phyloP scores from a whole-genome alignment of 2,797 vertebrate species.

The Cacajao melanocephalus region DNA sequence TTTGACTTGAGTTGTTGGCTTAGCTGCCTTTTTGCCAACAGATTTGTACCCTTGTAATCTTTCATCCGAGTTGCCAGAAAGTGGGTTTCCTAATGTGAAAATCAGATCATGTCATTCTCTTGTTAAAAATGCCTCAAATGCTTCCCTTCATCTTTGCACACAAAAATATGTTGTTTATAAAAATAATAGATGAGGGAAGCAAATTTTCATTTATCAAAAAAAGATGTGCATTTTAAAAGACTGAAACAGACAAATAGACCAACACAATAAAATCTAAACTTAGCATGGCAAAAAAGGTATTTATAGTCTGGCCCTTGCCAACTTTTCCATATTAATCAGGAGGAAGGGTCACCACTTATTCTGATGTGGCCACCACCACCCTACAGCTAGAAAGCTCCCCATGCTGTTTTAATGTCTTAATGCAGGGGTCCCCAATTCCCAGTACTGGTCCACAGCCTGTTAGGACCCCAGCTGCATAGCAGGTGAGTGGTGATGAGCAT shows the following conservation, averaged over 20 bases:
- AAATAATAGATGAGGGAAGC: not conserved
- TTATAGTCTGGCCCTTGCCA: not conserved
- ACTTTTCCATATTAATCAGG: not conserved
- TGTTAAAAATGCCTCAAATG: constrained; percentile 17
- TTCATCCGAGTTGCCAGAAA: not conserved
- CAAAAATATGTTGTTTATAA: not conserved
- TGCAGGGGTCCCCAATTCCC: too few relatives aligned
- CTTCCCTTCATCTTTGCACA: not conserved
- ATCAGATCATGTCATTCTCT: not conserved
- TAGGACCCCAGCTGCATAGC: too few relatives aligned
- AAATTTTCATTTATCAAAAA: constrained; percentile 47
- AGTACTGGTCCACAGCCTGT: too few relatives aligned
- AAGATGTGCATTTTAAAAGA: not conserved
- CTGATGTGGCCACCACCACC: not conserved
- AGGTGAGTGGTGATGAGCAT: too few relatives aligned
- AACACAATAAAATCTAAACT: not conserved
- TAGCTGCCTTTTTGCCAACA: not conserved
- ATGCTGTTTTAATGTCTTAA: not conserved
- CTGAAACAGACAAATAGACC: not conserved
- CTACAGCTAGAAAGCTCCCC: not conserved
- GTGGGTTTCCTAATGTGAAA: not conserved
- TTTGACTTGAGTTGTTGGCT: constrained; percentile 22
- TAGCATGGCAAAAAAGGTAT: not conserved
- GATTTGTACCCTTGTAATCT: not conserved
- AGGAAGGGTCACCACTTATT: not conserved